Evolutionary conservation across 2,113 vertebrate species (phyloP), one percentile per base, ranked within the genome.

Genomic region (Callopanchax toddi): DNA sequence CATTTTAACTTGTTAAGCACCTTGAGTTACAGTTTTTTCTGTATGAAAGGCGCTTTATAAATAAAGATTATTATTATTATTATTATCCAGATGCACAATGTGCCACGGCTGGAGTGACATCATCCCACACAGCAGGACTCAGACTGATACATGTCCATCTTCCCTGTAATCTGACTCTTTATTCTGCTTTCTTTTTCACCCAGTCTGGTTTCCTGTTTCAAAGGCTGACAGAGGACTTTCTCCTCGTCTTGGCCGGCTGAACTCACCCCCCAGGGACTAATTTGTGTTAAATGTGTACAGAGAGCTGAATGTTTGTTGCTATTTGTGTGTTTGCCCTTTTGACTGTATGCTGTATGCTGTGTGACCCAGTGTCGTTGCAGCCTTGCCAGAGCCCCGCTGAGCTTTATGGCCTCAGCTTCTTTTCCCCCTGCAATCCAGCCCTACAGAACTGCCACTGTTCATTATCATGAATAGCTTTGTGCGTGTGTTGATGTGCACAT

Each of bases 21-120:
- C n/a, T n/a, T n/a, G n/a, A n/a, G n/a, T n/a, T n/a, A n/a, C n/a
- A n/a, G n/a, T n/a, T n/a, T n/a, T n/a, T n/a, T n/a, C n/a, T n/a
- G n/a, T n/a, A n/a, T n/a, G n/a, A n/a, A n/a, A n/a, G n/a, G n/a
- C n/a, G n/a, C n/a, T n/a, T n/a, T n/a, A n/a, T n/a, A n/a, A n/a
- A n/a, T n/a, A n/a, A n/a, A n/a, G n/a, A n/a, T n/a, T n/a, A n/a
- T n/a, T n/a, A n/a, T n/a, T n/a, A n/a, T n/a, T n/a, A n/a, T n/a
- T n/a, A n/a, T n/a, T 21, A 44, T 23, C 36, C 23, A 18, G 46
- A 17, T 11, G 0, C 66, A 67, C 20, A 62, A 59, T 17, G 12
- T 67, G 56, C 60, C 62, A 51, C 78, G 80, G 57, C 81, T 76
- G 72, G 52, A 79, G 61, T 51, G 61, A 62, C 23, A 26, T 50